A percentile compares a stretch with the other conserved stretches of the same genome.
These are phyloP conservation scores for Drosophila birchii DNA, from an alignment of 2,888 invertebrate species.

Conservation along the genomic window DNA sequence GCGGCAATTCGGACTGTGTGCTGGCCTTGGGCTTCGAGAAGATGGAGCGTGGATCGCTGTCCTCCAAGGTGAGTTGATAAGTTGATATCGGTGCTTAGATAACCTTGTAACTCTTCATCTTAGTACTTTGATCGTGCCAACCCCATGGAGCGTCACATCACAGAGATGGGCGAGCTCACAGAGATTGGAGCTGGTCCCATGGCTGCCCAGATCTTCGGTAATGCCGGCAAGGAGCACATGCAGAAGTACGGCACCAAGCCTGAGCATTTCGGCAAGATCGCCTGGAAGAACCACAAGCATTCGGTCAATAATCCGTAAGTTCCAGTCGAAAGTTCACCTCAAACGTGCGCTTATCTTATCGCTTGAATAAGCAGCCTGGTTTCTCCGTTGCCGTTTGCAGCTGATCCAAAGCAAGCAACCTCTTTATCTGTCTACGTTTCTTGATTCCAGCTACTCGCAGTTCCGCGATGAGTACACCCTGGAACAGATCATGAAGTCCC, in stretches of 20 bases:
- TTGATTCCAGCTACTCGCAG: conserved; percentile 90
- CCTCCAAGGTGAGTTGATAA: conserved; percentile 86
- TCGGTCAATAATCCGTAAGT: conserved; percentile 94
- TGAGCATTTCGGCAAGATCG: conserved; percentile 98
- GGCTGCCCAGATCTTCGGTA: conserved; percentile 98
- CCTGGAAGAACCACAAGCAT: conserved; percentile 99
- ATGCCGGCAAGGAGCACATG: conserved; percentile 96
- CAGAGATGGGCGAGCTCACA: conserved; percentile 92
- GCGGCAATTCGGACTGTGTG: conserved; percentile 93
- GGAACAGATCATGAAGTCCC: conserved; percentile 95
- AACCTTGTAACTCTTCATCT: background rate
- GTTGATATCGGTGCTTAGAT: fast-evolving
- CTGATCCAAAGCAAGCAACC: conserved; percentile 5
- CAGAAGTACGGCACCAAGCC: conserved; percentile 93
- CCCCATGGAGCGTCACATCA: conserved; percentile 95
- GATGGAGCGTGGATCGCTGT: conserved; percentile 97
- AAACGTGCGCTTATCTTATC: conserved; percentile 57
- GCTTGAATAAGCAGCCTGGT: conserved; percentile 18
- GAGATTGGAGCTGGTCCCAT: conserved; percentile 94
- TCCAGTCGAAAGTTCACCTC: conserved; percentile 63
- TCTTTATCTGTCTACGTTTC: conserved; percentile 19
- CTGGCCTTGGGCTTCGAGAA: conserved; percentile 99
- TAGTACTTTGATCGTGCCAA: conserved; percentile 92
- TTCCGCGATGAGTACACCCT: conserved; percentile 96
- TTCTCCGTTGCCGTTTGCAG: conserved; percentile 10